phyloP scores from a whole-genome alignment of 2,888 invertebrate species.

The Eudasyphora cyanicolor region DNA sequence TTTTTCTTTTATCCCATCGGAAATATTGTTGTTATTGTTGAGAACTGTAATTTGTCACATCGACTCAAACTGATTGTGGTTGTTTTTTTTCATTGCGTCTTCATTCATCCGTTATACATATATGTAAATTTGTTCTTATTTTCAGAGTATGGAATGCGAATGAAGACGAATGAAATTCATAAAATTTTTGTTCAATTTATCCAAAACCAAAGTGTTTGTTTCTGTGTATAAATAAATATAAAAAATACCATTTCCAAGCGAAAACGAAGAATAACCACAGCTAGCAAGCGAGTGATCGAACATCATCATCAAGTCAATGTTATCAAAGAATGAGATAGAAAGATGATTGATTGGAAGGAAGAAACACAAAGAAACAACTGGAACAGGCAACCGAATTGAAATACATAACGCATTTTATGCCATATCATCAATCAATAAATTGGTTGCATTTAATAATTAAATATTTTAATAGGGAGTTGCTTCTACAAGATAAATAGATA shows the following conservation, averaged over 20 bases:
- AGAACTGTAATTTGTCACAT: background rate
- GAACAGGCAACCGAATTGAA: background rate
- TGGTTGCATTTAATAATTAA: slow-evolving; percentile 31
- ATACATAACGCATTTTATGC: slow-evolving; percentile 20
- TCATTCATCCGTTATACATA: background rate
- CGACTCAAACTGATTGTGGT: background rate
- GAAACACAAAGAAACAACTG: background rate
- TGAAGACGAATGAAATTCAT: background rate
- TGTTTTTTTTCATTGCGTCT: too few relatives aligned
- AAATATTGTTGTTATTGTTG: background rate
- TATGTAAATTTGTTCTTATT: background rate
- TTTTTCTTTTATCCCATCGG: background rate
- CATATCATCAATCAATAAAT: slow-evolving; percentile 22
- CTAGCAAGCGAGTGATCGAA: too few relatives aligned
- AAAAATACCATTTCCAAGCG: background rate
- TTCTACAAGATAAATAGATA: slow-evolving; percentile 19
- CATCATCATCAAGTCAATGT: background rate
- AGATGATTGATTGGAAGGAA: background rate
- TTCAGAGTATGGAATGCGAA: background rate
- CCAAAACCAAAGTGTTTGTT: background rate
- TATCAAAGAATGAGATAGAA: background rate
- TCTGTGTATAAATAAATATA: background rate
- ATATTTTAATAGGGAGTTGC: background rate
- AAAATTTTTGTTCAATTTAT: background rate
- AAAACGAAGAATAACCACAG: background rate